phyloP scores from a whole-genome alignment of 2,888 invertebrate genomes.

The Notodonta dromedarius region DNA sequence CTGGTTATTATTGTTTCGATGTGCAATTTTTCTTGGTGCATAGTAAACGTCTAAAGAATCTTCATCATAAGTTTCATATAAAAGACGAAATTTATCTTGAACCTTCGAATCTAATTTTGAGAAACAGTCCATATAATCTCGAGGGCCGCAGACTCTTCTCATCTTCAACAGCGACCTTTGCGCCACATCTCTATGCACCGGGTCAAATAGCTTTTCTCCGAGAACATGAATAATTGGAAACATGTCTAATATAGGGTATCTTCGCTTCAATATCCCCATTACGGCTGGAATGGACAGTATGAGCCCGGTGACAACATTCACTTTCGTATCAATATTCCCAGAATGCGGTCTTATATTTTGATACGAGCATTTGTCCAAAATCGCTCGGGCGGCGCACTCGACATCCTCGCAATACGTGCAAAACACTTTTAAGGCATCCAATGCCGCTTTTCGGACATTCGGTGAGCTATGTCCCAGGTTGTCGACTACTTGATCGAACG shows the following conservation, averaged over 20 bases:
- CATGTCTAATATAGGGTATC: conserved; percentile 75
- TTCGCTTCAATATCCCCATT: conserved; percentile 81
- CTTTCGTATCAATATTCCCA: conserved; percentile 77
- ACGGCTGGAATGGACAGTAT: conserved; percentile 87
- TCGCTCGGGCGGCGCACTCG: conserved; percentile 86
- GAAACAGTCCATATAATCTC: conserved; percentile 86
- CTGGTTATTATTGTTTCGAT: conserved; percentile 52
- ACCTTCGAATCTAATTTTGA: conserved; percentile 71
- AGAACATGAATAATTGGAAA: conserved; percentile 81
- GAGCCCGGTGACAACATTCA: conserved; percentile 86
- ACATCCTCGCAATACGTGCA: conserved; percentile 87
- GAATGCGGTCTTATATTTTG: conserved; percentile 81
- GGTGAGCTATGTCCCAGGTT: conserved; percentile 93
- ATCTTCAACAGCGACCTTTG: conserved; percentile 89
- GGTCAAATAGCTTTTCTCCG: conserved; percentile 81
- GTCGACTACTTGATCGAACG: conserved; percentile 89
- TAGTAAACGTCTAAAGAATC: conserved; percentile 78
- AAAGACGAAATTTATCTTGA: conserved; percentile 78
- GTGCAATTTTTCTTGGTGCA: conserved; percentile 64
- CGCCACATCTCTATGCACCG: conserved; percentile 87
- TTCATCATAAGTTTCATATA: conserved; percentile 76
- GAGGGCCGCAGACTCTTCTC: conserved; percentile 86
- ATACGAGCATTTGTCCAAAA: conserved; percentile 87
- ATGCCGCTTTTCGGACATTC: conserved; percentile 91
- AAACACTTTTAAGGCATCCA: conserved; percentile 90